phyloP scores from a whole-genome alignment of 2,797 vertebrate species.

The Dicrostonyx torquatus region DNA sequence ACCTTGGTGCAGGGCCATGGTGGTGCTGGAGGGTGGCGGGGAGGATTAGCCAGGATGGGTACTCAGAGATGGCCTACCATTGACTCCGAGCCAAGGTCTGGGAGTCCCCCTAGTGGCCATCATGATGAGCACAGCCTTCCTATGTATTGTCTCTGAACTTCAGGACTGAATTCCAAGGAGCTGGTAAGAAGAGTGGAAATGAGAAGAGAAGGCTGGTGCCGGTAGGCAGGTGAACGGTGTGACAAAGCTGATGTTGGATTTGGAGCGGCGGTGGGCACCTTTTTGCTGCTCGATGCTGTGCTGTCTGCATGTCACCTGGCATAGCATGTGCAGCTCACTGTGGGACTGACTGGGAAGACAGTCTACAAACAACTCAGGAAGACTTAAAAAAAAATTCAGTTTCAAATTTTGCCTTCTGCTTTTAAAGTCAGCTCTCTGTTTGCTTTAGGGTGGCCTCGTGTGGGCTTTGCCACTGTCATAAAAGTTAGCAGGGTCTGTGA shows the following conservation, averaged over 20 bases:
- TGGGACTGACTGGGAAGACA: neutral
- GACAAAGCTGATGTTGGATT: neutral
- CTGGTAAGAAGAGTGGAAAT: neutral
- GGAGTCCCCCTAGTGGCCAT: neutral
- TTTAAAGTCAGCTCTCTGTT: neutral
- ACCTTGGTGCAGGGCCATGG: rapidly evolving
- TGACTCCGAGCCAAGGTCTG: neutral
- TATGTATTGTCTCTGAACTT: rapidly evolving
- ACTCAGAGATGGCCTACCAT: neutral
- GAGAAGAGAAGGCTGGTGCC: neutral
- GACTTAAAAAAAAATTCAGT: neutral
- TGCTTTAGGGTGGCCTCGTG: neutral
- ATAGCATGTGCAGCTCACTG: rapidly evolving
- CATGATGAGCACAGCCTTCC: rapidly evolving
- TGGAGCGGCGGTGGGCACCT: neutral
- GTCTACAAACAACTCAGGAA: neutral
- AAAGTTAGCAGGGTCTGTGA: neutral
- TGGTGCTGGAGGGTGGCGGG: neutral
- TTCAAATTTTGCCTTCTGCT: neutral
- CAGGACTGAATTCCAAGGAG: neutral
- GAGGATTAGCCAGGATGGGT: neutral
- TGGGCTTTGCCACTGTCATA: neutral
- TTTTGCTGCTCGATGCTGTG: neutral
- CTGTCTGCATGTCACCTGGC: neutral
- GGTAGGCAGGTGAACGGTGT: rapidly evolving